phyloP scores from a whole-genome alignment of 2,113 vertebrate species.

The Terrapene triunguis region DNA sequence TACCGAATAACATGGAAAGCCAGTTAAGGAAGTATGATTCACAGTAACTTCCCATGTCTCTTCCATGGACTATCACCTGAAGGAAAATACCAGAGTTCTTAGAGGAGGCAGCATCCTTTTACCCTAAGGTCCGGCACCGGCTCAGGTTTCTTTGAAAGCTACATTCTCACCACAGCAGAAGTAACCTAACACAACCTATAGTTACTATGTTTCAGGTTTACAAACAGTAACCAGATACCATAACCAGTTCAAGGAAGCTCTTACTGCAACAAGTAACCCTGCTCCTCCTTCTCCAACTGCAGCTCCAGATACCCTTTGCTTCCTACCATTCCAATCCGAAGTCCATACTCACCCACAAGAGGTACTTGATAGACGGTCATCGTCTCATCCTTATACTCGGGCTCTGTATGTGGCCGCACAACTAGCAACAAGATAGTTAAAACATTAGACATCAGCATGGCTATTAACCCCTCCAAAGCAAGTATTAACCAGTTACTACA shows the following conservation, averaged over 20 bases:
- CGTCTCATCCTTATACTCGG: constrained; percentile 83
- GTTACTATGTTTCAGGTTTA: not conserved
- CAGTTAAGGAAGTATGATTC: not conserved
- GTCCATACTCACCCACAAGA: constrained; percentile 84
- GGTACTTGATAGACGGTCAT: constrained; percentile 90
- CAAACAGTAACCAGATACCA: not conserved
- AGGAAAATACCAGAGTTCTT: not conserved
- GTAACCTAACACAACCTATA: not conserved
- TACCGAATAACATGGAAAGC: not conserved
- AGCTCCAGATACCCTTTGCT: not conserved
- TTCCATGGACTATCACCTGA: not conserved
- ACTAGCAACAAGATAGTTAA: constrained; percentile 58
- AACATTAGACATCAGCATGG: not conserved
- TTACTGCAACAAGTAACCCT: not conserved
- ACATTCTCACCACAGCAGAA: not conserved
- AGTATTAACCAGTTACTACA: not conserved
- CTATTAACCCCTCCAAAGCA: not conserved
- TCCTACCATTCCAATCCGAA: too few species aligned
- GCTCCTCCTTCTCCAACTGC: not conserved
- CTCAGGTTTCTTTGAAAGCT: constrained; percentile 1
- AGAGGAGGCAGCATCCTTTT: not conserved
- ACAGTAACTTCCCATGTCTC: not conserved
- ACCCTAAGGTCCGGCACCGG: not conserved
- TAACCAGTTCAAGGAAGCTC: not conserved
- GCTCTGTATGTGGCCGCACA: constrained; percentile 79